These are phyloP conservation scores for Lasius platythorax DNA, from an alignment of 2,888 invertebrate genomes.

Conservation along the genomic window DNA sequence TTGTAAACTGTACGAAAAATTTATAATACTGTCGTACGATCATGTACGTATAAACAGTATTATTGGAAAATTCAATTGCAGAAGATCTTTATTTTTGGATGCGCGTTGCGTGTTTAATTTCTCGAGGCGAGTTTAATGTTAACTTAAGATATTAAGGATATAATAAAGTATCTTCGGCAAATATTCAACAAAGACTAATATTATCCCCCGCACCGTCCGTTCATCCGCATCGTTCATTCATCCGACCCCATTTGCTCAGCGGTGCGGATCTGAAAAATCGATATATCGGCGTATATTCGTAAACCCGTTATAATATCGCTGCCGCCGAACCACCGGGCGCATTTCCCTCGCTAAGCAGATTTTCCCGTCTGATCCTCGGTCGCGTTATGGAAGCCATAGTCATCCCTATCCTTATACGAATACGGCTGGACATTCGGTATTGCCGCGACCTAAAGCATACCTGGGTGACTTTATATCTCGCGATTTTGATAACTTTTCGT, in stretches of 20 bases:
- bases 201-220: constrained; percentile 21
- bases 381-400: constrained; percentile 52
- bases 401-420: constrained; percentile 36
- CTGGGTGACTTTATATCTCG: not conserved
- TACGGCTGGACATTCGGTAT: constrained; percentile 19
- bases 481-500: constrained; percentile 50
- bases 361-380: constrained; percentile 74
- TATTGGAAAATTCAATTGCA: not conserved
- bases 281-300: constrained; percentile 51
- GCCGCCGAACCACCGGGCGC: constrained; percentile 6
- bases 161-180: constrained; percentile 9
- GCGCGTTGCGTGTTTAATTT: not conserved
- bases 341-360: constrained; percentile 75
- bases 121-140: constrained; percentile 2
- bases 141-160: constrained; percentile 15
- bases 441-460: constrained; percentile 1
- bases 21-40: not conserved
- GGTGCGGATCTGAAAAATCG: constrained; percentile 60
- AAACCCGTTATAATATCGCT: constrained; percentile 52
- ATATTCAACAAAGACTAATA: constrained; percentile 49
- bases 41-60: not conserved
- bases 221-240: not conserved
- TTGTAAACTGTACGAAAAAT: not conserved
- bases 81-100: not conserved
- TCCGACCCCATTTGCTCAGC: constrained; percentile 28